Base-by-base conservation (phyloP, 2,888 invertebrate genomes). In the Chorisops tibialis region DNA sequence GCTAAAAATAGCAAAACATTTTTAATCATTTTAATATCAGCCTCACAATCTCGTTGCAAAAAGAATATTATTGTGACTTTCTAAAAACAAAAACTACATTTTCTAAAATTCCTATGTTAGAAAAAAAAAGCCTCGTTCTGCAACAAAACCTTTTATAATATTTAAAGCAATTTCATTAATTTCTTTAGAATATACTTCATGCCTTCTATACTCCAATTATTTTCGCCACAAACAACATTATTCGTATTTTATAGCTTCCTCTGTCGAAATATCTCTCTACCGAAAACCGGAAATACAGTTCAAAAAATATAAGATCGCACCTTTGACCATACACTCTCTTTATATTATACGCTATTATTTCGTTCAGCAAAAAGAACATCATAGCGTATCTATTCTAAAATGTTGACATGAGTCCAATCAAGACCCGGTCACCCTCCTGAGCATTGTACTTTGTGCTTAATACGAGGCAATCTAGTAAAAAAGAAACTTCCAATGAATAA, bases 401-500 rank as follows among this genome's bases (percentile, higher is more conserved):
- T 16, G 22, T 24, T 54, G 43, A 30, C 22, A 45, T 45, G 18
- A 54, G 52, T 39, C 38, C 52, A 52, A 52, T 52, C 39, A 52
- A 52, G 38, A 38, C 56, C 7, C 43, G 18, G 35, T 43, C 45
- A 24, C 56, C 56, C 45, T 56, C 56, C 16, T 37, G 35, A 16
- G 7, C 9, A 9, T 14, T 50, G 30, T 35, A 56, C 35, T 45
- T 56, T 45, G 22, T 14, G 35, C 41, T 41, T 41, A 60, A 50
- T 43, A 50, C 39, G 39, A 59, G 58, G 45, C 59, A 63, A 59
- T 54, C 50, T 48, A 47, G 52, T 30, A 64, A 62, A 64, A 64
- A 64, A 62, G 60, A 62, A 62, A 64, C 62, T 60, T 62, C 48
- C 62, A 64, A 59, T 60, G 64, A 59, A 64, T 64, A 64, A 64